Base-by-base conservation (phyloP, 2,888 invertebrate genomes). In the Myopa tessellatipennis region DNA sequence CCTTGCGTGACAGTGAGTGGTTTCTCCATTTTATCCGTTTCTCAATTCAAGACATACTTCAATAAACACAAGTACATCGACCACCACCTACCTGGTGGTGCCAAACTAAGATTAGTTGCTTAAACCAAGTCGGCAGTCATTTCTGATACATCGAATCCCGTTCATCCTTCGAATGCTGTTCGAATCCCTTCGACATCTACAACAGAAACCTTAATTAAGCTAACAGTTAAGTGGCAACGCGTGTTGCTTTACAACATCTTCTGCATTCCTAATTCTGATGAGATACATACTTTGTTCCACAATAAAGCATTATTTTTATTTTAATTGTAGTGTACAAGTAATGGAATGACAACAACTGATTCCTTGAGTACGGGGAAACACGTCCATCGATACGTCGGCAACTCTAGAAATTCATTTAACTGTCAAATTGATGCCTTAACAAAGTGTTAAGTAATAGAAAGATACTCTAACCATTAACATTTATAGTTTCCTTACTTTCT, bases 191-290 rank as follows among this genome's bases (percentile, higher is more conserved):
- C n/a, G 60, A 34, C 68, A 45, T 78, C 77, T 78, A 74, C 74
- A 74, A 18, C 55, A 61, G 63, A 74, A 81, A 81, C 81, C 83
- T 85, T 85, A 85, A 85, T 85, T 85, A 84, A 84, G 82, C 58
- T 34, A 38, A 38, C 65, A 36, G 65, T 65, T 74, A 40, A 70
- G 67, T 71, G 75, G 65, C n/a, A 67, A 69, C 72, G 74, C 77
- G 52, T 75, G 74, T 77, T 79, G 80, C 81, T 82, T 80, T 80
- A 81, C 82, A 82, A 84, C 85, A 83, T 82, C 81, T 79, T 82
- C 80, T 84, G 85, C 84, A 84, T 85, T 84, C 55, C 83, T 84
- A 85, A 85, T 85, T 82, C 79, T 77, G 77, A 79, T 80, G 79
- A 83, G 81, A 79, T 34, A 75, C 38, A 79, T 34, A 75, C 38